phyloP scores from a whole-genome alignment of 2,888 invertebrate species.

The Drosophila emarginata region DNA sequence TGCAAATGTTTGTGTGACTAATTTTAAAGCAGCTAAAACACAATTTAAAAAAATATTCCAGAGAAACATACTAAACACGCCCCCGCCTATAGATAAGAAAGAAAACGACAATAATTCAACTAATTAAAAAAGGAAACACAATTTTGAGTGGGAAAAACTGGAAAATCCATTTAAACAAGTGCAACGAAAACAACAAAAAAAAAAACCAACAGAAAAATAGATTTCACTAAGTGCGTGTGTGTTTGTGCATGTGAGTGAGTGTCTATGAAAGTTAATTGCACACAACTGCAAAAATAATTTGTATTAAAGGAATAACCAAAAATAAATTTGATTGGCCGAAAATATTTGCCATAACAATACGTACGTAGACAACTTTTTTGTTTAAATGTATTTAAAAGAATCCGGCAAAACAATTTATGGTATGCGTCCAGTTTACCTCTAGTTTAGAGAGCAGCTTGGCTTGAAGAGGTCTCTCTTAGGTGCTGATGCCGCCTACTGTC shows the following conservation, averaged over 20 bases:
- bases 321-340: background rate
- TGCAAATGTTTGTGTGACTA: conserved; percentile 34
- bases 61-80: conserved; percentile 31
- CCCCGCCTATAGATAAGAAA: conserved; percentile 19
- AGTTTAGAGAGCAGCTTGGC: background rate
- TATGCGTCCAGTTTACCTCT: background rate
- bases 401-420: conserved; percentile 4
- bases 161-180: conserved; percentile 44
- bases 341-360: conserved; percentile 9
- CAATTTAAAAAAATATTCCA: conserved; percentile 12
- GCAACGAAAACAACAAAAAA: conserved; percentile 13
- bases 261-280: conserved; percentile 5
- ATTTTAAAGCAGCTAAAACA: conserved; percentile 47
- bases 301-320: conserved; percentile 18
- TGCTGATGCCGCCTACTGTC: conserved; percentile 26
- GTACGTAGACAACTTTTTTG: conserved; percentile 4
- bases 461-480: background rate
- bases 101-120: conserved; percentile 5
- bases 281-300: conserved; percentile 11
- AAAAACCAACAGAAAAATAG: conserved; percentile 28
- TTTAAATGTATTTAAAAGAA: background rate
- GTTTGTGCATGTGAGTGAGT: background rate
- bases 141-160: conserved; percentile 34
- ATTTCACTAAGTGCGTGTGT: conserved; percentile 3
- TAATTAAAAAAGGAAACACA: conserved; percentile 16